A percentile compares a stretch with the other conserved stretches of the same genome.
Evolutionary conservation across 2,113 vertebrate species (phyloP).

Genomic region (Verasper variegatus): DNA sequence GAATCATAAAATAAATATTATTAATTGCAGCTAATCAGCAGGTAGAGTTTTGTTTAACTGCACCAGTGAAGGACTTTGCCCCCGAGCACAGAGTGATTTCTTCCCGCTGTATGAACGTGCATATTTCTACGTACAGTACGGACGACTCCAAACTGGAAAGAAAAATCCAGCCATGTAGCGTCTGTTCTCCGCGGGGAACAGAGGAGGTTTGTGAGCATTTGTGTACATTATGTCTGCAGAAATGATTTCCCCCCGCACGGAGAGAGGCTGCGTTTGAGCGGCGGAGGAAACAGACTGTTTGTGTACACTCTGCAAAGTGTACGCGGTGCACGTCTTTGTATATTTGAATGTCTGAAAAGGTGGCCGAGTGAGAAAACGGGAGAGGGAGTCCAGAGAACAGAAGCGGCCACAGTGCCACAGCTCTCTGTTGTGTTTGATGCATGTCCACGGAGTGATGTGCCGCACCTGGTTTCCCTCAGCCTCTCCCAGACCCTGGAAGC

Average conservation of each 20-base stretch:
- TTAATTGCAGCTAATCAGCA: too few species aligned
- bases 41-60: too few species aligned
- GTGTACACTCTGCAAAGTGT: constrained; percentile 50
- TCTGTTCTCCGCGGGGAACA: constrained; percentile 48
- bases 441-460: constrained; percentile 30
- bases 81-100: background rate
- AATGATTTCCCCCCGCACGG: constrained; percentile 46
- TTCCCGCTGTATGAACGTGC: background rate
- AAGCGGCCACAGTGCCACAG: background rate
- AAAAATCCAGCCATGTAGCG: constrained; percentile 11
- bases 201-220: constrained; percentile 59
- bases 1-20: too few species aligned
- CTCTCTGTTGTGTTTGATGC: constrained; percentile 42
- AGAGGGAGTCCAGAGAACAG: background rate
- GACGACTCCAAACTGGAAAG: constrained; percentile 33
- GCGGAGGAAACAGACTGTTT: constrained; percentile 65
- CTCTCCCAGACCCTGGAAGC: constrained; percentile 7
- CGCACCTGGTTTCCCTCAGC: constrained; percentile 42
- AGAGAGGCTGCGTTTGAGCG: constrained; percentile 8
- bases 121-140: constrained; percentile 38
- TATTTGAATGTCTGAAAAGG: constrained; percentile 73
- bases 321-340: constrained; percentile 54
- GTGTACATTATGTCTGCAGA: constrained; percentile 71
- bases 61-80: background rate
- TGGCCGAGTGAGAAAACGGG: constrained; percentile 11